These are phyloP conservation scores for Leptopilina boulardi DNA, from an alignment of 1,140 invertebrate species.

Conservation along the genomic window DNA sequence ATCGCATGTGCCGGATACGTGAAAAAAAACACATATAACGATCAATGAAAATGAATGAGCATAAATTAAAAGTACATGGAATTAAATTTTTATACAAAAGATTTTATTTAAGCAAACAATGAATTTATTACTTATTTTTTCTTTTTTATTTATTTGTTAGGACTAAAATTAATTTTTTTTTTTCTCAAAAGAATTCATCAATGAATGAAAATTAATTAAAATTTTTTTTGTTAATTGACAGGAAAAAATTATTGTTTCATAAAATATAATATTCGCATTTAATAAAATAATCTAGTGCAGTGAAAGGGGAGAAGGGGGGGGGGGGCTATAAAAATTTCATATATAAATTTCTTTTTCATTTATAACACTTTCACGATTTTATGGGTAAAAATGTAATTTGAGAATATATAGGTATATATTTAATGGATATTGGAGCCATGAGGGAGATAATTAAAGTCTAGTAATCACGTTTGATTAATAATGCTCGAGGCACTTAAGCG, in stretches of 20 bases:
- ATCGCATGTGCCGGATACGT: not conserved
- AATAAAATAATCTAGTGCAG: too few relatives aligned
- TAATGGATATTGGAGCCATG: slow-evolving; percentile 2
- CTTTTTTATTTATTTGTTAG: not conserved
- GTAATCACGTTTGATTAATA: slow-evolving; percentile 25
- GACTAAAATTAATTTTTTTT: not conserved
- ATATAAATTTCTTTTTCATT: not conserved
- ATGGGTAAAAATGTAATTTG: not conserved
- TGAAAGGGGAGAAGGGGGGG: too few relatives aligned
- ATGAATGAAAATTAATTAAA: not conserved
- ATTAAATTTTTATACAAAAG: not conserved
- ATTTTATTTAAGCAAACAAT: not conserved
- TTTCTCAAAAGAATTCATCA: not conserved
- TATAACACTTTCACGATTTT: not conserved
- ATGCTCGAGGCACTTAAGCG: slow-evolving; percentile 24
- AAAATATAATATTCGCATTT: too few relatives aligned
- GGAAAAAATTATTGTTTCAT: too few relatives aligned
- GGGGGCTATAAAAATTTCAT: too few relatives aligned
- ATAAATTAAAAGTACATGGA: not conserved
- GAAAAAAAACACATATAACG: not conserved
- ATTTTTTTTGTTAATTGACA: too few relatives aligned
- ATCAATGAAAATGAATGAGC: slow-evolving; percentile 11
- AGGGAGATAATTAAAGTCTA: slow-evolving; percentile 8
- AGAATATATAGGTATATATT: not conserved
- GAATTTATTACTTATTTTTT: not conserved